Conservation (phyloP, 2,888 invertebrate species). For the Dolichopus griseipennis region DNA sequence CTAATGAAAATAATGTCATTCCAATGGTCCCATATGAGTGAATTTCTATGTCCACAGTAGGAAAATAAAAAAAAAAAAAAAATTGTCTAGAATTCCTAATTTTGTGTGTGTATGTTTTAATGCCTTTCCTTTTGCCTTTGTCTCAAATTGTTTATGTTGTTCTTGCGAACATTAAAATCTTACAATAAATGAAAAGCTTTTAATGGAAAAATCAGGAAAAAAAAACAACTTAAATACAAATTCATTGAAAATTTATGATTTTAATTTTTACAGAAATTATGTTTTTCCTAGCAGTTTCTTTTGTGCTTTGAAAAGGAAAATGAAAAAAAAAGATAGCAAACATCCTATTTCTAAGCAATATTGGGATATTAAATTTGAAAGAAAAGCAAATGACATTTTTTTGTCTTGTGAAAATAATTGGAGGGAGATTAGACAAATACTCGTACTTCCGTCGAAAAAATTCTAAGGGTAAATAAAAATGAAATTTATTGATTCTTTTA, state of each 20-base stretch:
- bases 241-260: slow-evolving; percentile 6
- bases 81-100: too few relatives aligned
- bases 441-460: too few relatives aligned
- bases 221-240: neutral
- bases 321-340: neutral
- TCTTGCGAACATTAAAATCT: neutral
- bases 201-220: neutral
- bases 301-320: neutral
- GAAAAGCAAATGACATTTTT: too few relatives aligned
- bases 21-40: neutral
- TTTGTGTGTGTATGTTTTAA: too few relatives aligned
- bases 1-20: neutral
- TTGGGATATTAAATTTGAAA: neutral
- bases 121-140: neutral
- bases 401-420: too few relatives aligned
- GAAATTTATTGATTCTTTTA: too few relatives aligned
- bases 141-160: neutral
- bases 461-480: too few relatives aligned
- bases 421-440: too few relatives aligned
- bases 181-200: neutral
- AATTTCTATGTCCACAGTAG: neutral
- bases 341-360: neutral
- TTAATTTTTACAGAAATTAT: neutral
- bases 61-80: too few relatives aligned
- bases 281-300: neutral